Evolutionary conservation across 2,888 invertebrate species (phyloP).

Genomic region (Xestia xanthographa): DNA sequence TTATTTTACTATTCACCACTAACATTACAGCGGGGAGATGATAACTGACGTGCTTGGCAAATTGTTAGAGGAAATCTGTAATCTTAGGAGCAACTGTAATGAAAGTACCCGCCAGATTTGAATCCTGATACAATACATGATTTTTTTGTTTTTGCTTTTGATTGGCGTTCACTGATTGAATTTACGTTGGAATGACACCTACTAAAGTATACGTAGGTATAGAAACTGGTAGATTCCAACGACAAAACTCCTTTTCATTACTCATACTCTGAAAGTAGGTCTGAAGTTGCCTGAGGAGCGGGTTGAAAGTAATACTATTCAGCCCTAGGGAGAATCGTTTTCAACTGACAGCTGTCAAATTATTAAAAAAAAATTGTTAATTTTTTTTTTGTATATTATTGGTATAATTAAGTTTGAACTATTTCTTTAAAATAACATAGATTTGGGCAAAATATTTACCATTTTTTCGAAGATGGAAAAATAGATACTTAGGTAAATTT

Average conservation of each 20-base stretch:
- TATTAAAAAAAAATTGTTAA: too few species aligned
- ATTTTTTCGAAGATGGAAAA: too few species aligned
- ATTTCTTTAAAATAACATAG: too few species aligned
- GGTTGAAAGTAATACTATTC: too few species aligned
- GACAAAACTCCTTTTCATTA: slow-evolving; percentile 34
- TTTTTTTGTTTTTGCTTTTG: neutral
- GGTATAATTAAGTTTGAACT: too few species aligned
- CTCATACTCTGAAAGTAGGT: too few species aligned
- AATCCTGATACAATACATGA: slow-evolving; percentile 27
- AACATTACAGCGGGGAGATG: slow-evolving; percentile 56
- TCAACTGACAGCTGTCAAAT: too few species aligned
- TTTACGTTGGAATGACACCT: neutral
- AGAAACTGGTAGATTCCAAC: slow-evolving; percentile 31
- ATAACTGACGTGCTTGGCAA: slow-evolving; percentile 59
- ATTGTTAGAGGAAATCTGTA: slow-evolving; percentile 50
- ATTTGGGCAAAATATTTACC: too few species aligned
- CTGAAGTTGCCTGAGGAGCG: too few species aligned
- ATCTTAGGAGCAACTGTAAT: slow-evolving; percentile 44
- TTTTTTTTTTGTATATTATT: too few species aligned
- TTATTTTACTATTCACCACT: slow-evolving; percentile 59
- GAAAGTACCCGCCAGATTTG: slow-evolving; percentile 34
- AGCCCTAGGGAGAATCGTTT: too few species aligned
- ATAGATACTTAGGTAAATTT: too few species aligned
- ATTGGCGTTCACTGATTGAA: neutral
- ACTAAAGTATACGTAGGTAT: neutral